phyloP scores from a whole-genome alignment of 1,140 invertebrate species.

The Lepidurus arcticus region DNA sequence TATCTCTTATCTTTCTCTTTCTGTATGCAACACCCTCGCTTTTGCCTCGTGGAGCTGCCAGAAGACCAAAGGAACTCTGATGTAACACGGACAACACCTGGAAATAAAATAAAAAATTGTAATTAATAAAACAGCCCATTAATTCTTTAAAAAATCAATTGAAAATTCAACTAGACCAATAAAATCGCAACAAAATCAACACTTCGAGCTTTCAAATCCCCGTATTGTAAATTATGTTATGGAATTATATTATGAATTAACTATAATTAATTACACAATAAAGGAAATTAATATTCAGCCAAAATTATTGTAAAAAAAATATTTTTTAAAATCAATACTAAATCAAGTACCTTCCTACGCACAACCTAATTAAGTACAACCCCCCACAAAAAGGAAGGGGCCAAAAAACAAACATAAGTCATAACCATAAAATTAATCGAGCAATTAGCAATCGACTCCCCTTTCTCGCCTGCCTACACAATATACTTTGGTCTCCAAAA shows the following conservation, averaged over 20 bases:
- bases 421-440: neutral
- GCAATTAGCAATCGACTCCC: neutral
- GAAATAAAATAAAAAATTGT: neutral
- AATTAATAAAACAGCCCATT: neutral
- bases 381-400: no score
- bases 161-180: no score
- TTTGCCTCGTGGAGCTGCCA: neutral
- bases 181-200: no score
- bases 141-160: neutral
- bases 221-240: no score
- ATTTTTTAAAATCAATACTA: no score
- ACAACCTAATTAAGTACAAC: no score
- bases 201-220: no score
- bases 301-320: no score
- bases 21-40: neutral
- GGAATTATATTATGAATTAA: no score
- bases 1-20: neutral
- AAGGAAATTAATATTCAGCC: no score
- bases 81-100: neutral
- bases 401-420: neutral
- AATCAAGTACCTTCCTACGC: no score
- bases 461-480: neutral
- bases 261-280: no score
- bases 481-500: neutral
- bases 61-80: neutral